These are phyloP conservation scores for Amia ocellicauda DNA, from an alignment of 2,113 vertebrate species.

Conservation along the genomic window DNA sequence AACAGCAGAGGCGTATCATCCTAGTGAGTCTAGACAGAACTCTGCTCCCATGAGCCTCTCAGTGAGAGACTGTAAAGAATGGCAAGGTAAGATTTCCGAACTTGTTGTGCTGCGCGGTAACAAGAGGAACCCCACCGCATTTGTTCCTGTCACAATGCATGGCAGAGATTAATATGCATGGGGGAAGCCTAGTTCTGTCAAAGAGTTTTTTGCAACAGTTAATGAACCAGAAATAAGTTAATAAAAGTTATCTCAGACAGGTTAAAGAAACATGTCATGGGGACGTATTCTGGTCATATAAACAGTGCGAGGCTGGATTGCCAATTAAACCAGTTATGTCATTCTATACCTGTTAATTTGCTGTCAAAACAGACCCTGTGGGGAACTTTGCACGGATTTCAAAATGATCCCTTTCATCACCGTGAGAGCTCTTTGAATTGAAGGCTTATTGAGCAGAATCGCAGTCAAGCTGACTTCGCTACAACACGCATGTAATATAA, in stretches of 20 bases:
- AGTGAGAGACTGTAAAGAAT: neutral
- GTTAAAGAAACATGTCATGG: neutral
- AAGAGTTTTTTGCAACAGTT: neutral
- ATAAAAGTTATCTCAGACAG: neutral
- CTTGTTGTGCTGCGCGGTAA: neutral
- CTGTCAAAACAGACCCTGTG: neutral
- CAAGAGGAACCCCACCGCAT: neutral
- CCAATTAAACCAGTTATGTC: neutral
- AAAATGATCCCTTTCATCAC: slow-evolving; percentile 4
- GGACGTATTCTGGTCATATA: neutral
- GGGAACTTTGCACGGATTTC: neutral
- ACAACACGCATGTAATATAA: neutral
- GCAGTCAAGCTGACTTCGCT: neutral
- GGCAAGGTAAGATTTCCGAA: neutral
- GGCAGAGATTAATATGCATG: neutral
- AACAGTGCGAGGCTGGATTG: neutral
- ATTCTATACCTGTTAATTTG: neutral
- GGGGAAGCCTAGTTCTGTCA: neutral
- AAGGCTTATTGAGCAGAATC: neutral
- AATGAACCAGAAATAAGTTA: neutral
- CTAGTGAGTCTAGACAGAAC: neutral
- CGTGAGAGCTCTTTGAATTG: neutral
- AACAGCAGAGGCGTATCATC: neutral
- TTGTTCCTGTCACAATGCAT: neutral
- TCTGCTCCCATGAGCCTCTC: neutral